Evolutionary conservation across 1,140 invertebrate species (phyloP), one percentile per base, ranked within the genome.

Genomic region (Meteorus sp.): DNA sequence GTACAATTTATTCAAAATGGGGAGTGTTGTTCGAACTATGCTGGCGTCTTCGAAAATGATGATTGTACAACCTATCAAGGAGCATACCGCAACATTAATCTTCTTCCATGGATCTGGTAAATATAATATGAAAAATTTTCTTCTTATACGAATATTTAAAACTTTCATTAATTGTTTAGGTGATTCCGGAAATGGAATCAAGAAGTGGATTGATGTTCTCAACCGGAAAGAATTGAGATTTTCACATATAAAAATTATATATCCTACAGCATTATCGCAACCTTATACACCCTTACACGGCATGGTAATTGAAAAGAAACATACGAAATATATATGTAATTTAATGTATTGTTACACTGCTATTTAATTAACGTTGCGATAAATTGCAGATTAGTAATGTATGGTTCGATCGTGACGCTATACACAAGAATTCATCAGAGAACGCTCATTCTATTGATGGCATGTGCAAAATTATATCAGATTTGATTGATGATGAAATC

Each of bases 211-310:
- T 6, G 76, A 83, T 60, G 80, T 86, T 56, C 56, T 87, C 8
- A 75, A 87, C 37, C 77, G 82, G 11, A 74, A 78, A 51, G 82
- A 85, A 61, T 81, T 89, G 60, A 74, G 76, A 17, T 88, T 88
- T 73, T 83, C 85, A 2, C 86, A 90, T 63, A 83, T 89, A 39
- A 88, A 86, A 73, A 76, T 90, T 29, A 61, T 89, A 31, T 91
- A 85, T 72, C 89, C 88, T 6, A 88, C 86, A 19, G 89, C 89
- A 8, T 88, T 89, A 1, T 61, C 82, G 17, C 84, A 86, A 63
- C 83, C 85, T 2, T 90, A 90, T 59, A 87, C 86, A 15, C 84
- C 87, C 19, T 65, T 83, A 8, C 77, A 80, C 57, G 86, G 87
- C 15, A 69, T 82, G 68, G 81, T 86, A 72, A 48, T n/a, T n/a